A percentile compares a stretch with the other conserved stretches of the same genome.
Conservation (phyloP, 2,797 vertebrate genomes). For the Botia kubotai region DNA sequence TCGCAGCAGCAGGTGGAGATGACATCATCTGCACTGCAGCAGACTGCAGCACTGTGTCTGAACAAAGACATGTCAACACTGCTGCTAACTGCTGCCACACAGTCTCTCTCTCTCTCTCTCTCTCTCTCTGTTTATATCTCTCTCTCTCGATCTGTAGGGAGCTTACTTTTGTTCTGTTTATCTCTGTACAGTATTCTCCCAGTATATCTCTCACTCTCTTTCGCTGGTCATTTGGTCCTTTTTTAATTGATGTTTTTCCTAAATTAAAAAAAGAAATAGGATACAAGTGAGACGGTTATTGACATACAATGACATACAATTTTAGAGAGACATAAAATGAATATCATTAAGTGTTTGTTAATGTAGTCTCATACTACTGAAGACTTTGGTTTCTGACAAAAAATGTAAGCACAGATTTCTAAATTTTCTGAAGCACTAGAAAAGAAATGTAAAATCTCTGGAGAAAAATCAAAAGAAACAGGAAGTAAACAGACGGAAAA, state of each 20-base stretch:
- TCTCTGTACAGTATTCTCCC: slow-evolving; percentile 15
- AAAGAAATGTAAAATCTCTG: too few species aligned
- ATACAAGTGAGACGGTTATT: neutral
- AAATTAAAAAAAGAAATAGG: neutral
- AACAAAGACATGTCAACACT: slow-evolving; percentile 85
- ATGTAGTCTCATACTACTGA: too few species aligned
- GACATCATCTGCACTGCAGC: slow-evolving; percentile 88
- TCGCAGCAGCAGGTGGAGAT: slow-evolving; percentile 82
- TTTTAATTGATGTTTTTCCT: neutral
- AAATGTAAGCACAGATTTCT: neutral
- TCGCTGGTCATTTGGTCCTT: slow-evolving; percentile 16
- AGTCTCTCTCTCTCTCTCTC: slow-evolving; percentile 49
- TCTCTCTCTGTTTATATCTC: slow-evolving; percentile 11
- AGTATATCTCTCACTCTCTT: slow-evolving; percentile 40
- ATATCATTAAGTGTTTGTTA: too few species aligned
- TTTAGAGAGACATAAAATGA: neutral
- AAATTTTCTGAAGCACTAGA: neutral
- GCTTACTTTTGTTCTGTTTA: slow-evolving; percentile 8
- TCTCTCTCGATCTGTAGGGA: slow-evolving; percentile 7
- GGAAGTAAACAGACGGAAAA: too few species aligned
- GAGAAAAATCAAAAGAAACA: too few species aligned
- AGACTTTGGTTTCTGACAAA: too few species aligned
- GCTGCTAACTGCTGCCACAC: slow-evolving; percentile 70
- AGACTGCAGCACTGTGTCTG: slow-evolving; percentile 86
- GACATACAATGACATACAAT: neutral